phyloP scores from a whole-genome alignment of 1,140 invertebrate genomes.

The Rhynchophorus ferrugineus region DNA sequence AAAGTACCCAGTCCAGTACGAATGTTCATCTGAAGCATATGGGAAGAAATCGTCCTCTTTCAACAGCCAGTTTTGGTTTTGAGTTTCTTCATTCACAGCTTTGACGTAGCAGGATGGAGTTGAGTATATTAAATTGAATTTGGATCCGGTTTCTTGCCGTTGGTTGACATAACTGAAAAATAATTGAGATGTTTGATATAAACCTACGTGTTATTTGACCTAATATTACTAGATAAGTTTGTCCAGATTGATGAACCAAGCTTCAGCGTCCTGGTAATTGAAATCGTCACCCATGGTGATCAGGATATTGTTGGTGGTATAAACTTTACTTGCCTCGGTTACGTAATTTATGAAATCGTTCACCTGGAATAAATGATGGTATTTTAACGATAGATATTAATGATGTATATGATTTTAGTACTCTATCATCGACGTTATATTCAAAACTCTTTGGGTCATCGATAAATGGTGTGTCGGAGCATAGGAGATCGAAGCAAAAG shows the following conservation, averaged over 20 bases:
- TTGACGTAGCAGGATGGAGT: conserved; percentile 69
- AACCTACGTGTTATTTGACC: conserved; percentile 44
- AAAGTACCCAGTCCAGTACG: conserved; percentile 81
- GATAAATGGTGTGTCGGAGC: conserved; percentile 71
- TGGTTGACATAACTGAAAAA: conserved; percentile 1
- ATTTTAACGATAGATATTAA: too few species aligned
- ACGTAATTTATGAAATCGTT: conserved; percentile 24
- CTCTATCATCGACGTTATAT: conserved; percentile 60
- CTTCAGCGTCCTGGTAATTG: conserved; percentile 49
- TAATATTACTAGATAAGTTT: conserved; percentile 68
- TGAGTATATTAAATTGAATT: conserved; percentile 69
- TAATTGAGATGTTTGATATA: not conserved
- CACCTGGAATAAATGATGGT: conserved; percentile 23
- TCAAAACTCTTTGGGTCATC: conserved; percentile 60
- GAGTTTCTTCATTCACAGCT: conserved; percentile 45
- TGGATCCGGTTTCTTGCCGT: conserved; percentile 22
- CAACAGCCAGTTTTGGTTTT: conserved; percentile 8
- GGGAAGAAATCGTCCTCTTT: conserved; percentile 69
- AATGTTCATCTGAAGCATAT: conserved; percentile 64
- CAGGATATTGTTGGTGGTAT: conserved; percentile 29
- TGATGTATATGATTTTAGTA: too few species aligned
- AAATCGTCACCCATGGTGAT: conserved; percentile 34
- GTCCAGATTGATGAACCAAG: conserved; percentile 62
- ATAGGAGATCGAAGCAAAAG: conserved; percentile 83
- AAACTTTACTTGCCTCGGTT: conserved; percentile 18